Percentiles rank a stretch among this genome's conserved stretches.
phyloP scores from a whole-genome alignment of 2,797 vertebrate species.

The Oreochromis mossambicus region DNA sequence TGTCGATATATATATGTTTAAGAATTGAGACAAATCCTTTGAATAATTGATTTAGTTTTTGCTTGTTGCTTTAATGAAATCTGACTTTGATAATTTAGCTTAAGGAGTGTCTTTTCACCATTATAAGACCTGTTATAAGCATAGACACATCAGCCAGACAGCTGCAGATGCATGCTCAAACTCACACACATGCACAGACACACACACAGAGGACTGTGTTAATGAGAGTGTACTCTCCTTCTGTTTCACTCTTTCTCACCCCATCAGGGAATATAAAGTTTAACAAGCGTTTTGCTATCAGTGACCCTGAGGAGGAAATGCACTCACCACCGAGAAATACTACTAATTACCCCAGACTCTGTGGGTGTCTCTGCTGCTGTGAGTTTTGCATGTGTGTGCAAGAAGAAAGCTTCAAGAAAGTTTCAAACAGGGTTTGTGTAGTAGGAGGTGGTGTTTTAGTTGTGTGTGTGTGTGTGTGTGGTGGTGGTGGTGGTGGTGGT shows the following conservation, averaged over 20 bases:
- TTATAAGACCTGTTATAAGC: conserved; percentile 22
- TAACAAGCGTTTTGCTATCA: conserved; percentile 72
- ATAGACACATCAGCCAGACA: conserved; percentile 31
- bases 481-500: not conserved
- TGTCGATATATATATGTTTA: not conserved
- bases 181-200: not conserved
- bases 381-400: not conserved
- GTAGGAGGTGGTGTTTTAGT: not conserved
- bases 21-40: not conserved
- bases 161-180: not conserved
- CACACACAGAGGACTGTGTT: conserved; percentile 29
- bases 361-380: conserved; percentile 19
- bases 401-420: conserved; percentile 5
- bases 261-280: conserved; percentile 72
- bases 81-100: not conserved
- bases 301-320: conserved; percentile 64
- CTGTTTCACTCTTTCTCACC: conserved; percentile 54
- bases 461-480: not conserved
- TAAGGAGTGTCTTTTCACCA: conserved; percentile 21
- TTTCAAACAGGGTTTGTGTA: conserved; percentile 10
- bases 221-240: conserved; percentile 58
- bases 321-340: conserved; percentile 49
- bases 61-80: not conserved
- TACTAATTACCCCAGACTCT: conserved; percentile 56
- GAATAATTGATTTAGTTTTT: not conserved